Conservation (phyloP, 2,797 vertebrate genomes). For the Eleutherodactylus coqui region DNA sequence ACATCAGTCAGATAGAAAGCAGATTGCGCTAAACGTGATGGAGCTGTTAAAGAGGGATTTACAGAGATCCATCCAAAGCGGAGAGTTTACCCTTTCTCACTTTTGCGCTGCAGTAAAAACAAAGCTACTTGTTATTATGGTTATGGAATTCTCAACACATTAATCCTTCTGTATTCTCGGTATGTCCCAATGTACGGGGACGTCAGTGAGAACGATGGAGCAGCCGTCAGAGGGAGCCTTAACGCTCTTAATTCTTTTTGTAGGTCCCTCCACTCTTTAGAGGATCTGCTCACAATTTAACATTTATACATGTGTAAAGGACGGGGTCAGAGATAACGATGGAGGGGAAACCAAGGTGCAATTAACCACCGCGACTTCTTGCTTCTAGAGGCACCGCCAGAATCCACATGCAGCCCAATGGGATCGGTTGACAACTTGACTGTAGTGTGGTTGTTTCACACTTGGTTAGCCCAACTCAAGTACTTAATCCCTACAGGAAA, state of each 20-base stretch:
- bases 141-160: too few species aligned
- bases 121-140: not conserved
- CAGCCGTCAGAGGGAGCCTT: not conserved
- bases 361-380: too few species aligned
- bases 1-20: not conserved
- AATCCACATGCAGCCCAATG: too few species aligned
- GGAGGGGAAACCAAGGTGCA: too few species aligned
- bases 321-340: too few species aligned
- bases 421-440: too few species aligned
- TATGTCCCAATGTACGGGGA: not conserved
- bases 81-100: not conserved
- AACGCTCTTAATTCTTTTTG: not conserved
- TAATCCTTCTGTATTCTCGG: too few species aligned
- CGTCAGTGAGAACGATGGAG: not conserved
- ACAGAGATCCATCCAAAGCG: not conserved
- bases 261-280: not conserved
- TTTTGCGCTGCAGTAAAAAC: not conserved
- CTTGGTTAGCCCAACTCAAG: too few species aligned
- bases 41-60: not conserved
- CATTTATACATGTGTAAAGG: not conserved
- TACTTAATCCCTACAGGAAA: too few species aligned
- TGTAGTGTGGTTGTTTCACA: too few species aligned
- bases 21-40: slow-evolving; percentile 1
- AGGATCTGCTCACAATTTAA: not conserved
- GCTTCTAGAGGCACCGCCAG: too few species aligned